A percentile compares a stretch with the other conserved stretches of the same genome.
Evolutionary conservation across 2,113 vertebrate species (phyloP).

Genomic region (Coreoperca whiteheadi): DNA sequence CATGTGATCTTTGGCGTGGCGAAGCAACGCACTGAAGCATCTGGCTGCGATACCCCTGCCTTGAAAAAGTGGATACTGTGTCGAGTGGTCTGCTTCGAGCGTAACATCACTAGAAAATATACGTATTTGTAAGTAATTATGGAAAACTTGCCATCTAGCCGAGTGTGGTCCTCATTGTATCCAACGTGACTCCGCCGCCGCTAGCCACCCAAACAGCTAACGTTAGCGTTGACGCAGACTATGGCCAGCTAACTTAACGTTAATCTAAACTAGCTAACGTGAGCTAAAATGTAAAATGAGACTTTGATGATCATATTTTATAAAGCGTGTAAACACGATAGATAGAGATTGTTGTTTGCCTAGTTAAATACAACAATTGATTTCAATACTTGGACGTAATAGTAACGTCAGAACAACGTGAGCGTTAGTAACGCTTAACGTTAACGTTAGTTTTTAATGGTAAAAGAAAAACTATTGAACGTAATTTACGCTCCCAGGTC

Average conservation of each 20-base stretch:
- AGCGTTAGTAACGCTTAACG: neutral
- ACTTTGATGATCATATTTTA: neutral
- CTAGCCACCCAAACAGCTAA: constrained; percentile 28
- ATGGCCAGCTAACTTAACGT: neutral
- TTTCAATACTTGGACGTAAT: neutral
- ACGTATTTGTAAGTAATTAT: constrained; percentile 48
- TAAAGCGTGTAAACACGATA: neutral
- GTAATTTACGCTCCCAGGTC: neutral
- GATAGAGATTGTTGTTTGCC: accelerated
- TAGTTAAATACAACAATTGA: neutral
- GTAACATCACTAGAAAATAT: neutral
- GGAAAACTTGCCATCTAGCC: neutral
- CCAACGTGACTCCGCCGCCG: constrained; percentile 33
- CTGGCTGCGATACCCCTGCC: neutral
- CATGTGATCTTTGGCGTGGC: constrained; percentile 24
- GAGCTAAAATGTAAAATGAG: neutral
- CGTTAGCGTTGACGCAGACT: neutral
- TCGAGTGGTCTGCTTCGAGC: neutral
- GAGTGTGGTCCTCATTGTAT: neutral
- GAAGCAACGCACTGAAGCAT: neutral
- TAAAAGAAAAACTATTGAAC: neutral
- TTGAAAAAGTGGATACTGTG: neutral
- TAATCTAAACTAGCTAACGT: neutral
- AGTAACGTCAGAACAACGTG: neutral
- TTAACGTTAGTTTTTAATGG: neutral